A percentile compares a stretch with the other conserved stretches of the same genome.
Evolutionary conservation across 2,113 vertebrate genomes (phyloP).

Genomic region (Genyomyrus donnyi): DNA sequence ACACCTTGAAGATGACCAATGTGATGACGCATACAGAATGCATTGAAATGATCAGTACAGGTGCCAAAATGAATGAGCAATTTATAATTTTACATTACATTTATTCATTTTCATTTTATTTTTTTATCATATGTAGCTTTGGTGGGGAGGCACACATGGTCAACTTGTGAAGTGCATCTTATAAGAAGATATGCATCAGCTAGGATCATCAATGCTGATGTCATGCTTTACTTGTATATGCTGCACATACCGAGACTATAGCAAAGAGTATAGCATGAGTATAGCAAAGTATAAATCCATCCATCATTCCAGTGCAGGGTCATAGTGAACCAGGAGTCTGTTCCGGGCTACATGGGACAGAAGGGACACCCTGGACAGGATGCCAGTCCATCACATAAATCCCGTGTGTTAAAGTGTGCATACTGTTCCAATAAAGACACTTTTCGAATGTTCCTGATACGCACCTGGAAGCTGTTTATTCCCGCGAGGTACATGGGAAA

Average conservation of each 20-base stretch:
- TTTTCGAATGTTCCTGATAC: conserved; percentile 7
- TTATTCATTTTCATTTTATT: neutral
- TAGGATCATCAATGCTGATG: neutral
- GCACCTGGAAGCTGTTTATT: conserved; percentile 16
- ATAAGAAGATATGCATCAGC: neutral
- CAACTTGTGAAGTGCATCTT: neutral
- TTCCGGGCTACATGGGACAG: neutral
- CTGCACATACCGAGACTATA: neutral
- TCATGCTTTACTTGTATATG: neutral
- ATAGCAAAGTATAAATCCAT: neutral
- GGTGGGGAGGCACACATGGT: neutral
- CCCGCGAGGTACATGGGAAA: conserved; percentile 18
- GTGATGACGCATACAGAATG: neutral
- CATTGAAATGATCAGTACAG: neutral
- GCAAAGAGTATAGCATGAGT: neutral
- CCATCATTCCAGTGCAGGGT: neutral
- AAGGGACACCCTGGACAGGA: neutral
- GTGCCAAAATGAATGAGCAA: neutral
- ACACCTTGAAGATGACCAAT: neutral
- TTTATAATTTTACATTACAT: neutral
- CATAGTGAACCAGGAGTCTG: neutral
- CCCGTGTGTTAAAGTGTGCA: no score
- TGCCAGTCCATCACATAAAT: neutral
- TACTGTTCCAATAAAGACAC: neutral
- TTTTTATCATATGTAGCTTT: neutral